Percentiles rank a stretch among this genome's conserved stretches.
phyloP scores from a whole-genome alignment of 2,888 invertebrate genomes.

The Leptogaster cylindrica region DNA sequence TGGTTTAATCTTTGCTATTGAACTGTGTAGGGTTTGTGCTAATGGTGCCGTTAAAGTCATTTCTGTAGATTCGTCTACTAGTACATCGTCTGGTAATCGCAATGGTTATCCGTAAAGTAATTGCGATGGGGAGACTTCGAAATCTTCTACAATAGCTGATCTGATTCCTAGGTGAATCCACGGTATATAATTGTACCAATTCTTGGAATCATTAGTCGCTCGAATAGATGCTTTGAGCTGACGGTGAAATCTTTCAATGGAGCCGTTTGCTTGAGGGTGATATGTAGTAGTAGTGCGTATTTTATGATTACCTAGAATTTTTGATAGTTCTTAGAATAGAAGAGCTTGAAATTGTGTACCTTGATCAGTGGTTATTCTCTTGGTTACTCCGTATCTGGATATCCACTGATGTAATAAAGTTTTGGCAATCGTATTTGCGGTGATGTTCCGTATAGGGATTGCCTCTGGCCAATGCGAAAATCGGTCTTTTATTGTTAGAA shows the following conservation, averaged over 20 bases:
- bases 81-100: neutral
- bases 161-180: constrained; percentile 18
- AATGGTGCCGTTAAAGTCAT: too few species aligned
- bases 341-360: neutral
- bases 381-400: neutral
- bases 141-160: constrained; percentile 15
- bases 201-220: neutral
- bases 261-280: neutral
- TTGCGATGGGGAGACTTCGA: neutral
- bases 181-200: neutral
- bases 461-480: constrained; percentile 4
- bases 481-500: neutral
- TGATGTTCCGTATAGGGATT: neutral
- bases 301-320: neutral
- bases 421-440: neutral
- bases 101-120: neutral
- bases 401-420: neutral
- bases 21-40: too few species aligned
- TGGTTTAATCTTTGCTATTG: too few species aligned
- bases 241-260: neutral
- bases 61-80: too few species aligned
- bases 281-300: neutral
- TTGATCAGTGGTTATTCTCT: neutral
- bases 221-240: neutral
- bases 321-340: neutral